Evolutionary conservation across 2,797 vertebrate genomes (phyloP), one percentile per base, ranked within the genome.

Genomic region (Gallinago stenura): DNA sequence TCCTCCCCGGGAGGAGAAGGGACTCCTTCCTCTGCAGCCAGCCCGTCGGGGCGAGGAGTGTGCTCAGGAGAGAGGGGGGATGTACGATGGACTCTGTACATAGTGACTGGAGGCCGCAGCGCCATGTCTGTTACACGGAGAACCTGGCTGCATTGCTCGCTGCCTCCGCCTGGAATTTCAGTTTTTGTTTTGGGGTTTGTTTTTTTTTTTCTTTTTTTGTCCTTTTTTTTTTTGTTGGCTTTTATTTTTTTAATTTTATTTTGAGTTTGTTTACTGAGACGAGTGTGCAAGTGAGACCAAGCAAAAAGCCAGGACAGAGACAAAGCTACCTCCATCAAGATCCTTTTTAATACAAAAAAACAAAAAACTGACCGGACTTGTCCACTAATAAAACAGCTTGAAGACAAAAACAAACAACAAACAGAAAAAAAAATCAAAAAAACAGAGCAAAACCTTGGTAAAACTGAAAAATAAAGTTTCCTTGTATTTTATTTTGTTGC

Each of bases 301-400:
- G 97, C 84, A 46, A 92, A 88, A 95, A 94, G 97, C 98, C 98
- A 98, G 98, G 98, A 98, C 89, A 95, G 97, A 98, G 98, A 98
- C 98, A 98, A 98, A 98, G 98, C 98, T 98, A 98, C 98, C 98
- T 98, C 98, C 98, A 98, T 98, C 98, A 95, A 98, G 97, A 98
- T 98, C 98, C 98, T 98, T 98, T 98, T 98, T 98, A 98, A 97
- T 98, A 98, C 98, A 98, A 96, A 45, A 45, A 46, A 45, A 45
- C 19, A 45, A 45, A 20, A 98, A 98, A 98, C 98, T 98, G 98
- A 98, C 98, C n/a, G 96, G 98, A 98, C 97, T 97, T 97, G 97
- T 98, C 97, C 97, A 97, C 96, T 97, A 97, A 45, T 94, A 46
- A 96, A 97, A 70, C 91, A 93, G 97, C 97, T 97, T 85, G 81